These are phyloP conservation scores for Thinocorus orbignyianus DNA, from an alignment of 2,113 vertebrate species.

Conservation along the genomic window DNA sequence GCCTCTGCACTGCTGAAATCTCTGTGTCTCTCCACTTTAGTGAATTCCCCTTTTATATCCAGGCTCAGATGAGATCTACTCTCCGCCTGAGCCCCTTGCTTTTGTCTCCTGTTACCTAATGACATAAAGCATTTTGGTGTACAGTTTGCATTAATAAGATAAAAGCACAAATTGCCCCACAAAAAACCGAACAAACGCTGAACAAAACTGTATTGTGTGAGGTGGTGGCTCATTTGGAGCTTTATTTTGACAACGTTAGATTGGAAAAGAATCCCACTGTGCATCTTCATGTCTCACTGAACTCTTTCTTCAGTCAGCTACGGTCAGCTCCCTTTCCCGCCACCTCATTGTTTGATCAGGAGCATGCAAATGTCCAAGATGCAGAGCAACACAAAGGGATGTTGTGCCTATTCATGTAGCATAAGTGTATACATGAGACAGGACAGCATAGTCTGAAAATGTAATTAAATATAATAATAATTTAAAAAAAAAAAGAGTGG, in stretches of 20 bases:
- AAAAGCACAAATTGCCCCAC: neutral
- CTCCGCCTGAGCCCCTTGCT: neutral
- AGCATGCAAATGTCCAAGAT: neutral
- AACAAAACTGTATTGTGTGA: neutral
- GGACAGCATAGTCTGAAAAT: neutral
- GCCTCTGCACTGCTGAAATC: neutral
- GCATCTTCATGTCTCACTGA: conserved; percentile 47
- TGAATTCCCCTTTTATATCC: neutral
- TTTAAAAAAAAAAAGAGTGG: neutral
- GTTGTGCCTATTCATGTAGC: conserved; percentile 48
- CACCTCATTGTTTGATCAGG: neutral
- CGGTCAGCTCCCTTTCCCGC: conserved; percentile 1
- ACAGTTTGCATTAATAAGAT: neutral
- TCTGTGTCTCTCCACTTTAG: neutral
- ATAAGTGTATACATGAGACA: neutral
- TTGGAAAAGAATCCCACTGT: neutral
- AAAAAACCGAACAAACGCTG: neutral
- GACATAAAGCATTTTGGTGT: neutral
- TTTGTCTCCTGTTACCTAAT: neutral
- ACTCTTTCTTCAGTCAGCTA: conserved; percentile 17
- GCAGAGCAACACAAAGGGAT: conserved; percentile 24
- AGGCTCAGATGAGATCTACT: neutral
- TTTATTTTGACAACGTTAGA: conserved; percentile 3
- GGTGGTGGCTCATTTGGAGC: conserved; percentile 7
- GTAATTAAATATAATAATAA: conserved; percentile 8